Evolutionary conservation across 2,888 invertebrate species (phyloP), one percentile per base, ranked within the genome.

Genomic region (Cantharis nigra): DNA sequence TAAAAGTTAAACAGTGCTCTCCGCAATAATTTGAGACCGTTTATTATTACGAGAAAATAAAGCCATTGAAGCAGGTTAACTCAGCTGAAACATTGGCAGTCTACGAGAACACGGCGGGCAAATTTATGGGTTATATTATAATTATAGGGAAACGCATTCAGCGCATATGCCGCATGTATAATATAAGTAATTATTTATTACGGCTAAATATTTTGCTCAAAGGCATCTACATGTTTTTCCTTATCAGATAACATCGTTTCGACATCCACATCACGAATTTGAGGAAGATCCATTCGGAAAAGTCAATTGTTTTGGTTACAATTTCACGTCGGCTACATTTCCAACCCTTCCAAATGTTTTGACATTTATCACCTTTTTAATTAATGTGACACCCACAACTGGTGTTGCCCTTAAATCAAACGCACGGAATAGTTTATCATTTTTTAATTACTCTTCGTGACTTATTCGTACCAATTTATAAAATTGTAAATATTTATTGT

Each of bases 121-220:
- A 86, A 87, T 86, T 87, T 87, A 87, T 86, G 83, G 85, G 85
- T 84, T 83, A 84, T 84, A 85, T 85, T 85, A 84, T 86, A 86
- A 87, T 87, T 86, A 87, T 85, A 83, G 84, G 84, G 83, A 83
- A 82, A 83, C 80, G 79, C 78, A 77, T 77, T 80, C 80, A 76
- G 75, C 80, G 80, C 78, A 78, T 79, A 77, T 75, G 77, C 72
- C 72, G 71, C 72, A 78, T 71, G 79, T 74, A 78, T 72, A 73
- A 78, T 71, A 20, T 72, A 72, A 14, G 65, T 75, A 30, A 63
- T 62, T 62, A 69, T 62, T 62, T 69, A 49, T 72, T 76, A 65
- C 26, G 33, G 73, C 65, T 14, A 71, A 20, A 23, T 63, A 63
- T 63, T 71, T 63, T 49, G 16, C 28, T 23, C 23, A 69, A 69